Percentiles rank a stretch among this genome's conserved stretches.
Evolutionary conservation across 2,888 invertebrate species (phyloP).

Genomic region (Argyresthia albistria): DNA sequence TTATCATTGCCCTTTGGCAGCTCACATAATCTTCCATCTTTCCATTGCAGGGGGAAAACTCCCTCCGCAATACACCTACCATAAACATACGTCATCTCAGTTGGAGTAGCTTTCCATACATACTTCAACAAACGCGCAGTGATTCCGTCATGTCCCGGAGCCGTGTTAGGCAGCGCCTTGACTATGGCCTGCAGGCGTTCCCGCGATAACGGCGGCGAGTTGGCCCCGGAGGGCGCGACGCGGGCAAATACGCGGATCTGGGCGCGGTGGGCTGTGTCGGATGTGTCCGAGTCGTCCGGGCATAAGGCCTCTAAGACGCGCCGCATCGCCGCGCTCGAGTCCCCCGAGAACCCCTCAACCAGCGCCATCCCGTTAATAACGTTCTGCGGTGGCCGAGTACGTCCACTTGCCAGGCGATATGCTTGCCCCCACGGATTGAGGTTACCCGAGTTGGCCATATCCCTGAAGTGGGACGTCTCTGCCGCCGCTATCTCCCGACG

Average conservation of each 20-base stretch:
- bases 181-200: background rate
- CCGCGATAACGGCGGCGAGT: background rate
- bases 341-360: background rate
- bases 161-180: background rate
- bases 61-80: background rate
- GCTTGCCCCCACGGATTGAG: conserved; percentile 6
- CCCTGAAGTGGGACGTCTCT: background rate
- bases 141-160: conserved; percentile 4
- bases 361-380: background rate
- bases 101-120: background rate
- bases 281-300: conserved; percentile 1
- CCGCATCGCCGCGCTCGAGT: background rate
- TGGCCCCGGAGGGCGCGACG: background rate
- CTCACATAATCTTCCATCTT: background rate
- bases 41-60: conserved; percentile 3
- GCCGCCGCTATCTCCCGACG: background rate
- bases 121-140: background rate
- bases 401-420: background rate
- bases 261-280: background rate
- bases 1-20: conserved; percentile 2
- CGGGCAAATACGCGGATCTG: background rate
- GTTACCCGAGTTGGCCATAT: background rate
- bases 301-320: background rate
- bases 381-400: background rate
- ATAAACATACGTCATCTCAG: background rate